phyloP scores from a whole-genome alignment of 2,888 invertebrate species.

The Esperia sulphurella region DNA sequence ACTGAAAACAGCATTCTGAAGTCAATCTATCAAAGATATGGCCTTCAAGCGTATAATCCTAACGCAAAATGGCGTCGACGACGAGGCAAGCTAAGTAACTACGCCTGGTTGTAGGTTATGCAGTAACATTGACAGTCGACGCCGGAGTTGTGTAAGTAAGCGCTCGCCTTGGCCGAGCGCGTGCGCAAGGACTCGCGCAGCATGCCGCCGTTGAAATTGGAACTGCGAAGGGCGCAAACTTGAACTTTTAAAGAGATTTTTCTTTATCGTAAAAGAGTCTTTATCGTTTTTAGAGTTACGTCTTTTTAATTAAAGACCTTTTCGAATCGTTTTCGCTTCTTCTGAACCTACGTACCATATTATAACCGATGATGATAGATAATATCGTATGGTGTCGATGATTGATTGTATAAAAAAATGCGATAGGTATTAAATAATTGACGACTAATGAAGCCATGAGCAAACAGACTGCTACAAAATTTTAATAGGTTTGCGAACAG shows the following conservation, averaged over 20 bases:
- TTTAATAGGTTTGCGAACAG: no score
- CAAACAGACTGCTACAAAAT: no score
- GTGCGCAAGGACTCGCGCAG: conserved; percentile 50
- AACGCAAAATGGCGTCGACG: conserved; percentile 47
- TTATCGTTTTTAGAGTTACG: no score
- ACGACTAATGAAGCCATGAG: no score
- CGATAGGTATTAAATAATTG: no score
- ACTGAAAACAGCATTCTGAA: background rate
- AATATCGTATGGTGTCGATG: no score
- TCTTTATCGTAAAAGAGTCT: no score
- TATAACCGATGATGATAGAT: no score
- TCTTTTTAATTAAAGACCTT: no score
- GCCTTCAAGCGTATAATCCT: conserved; percentile 39
- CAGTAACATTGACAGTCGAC: conserved; percentile 72
- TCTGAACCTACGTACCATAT: no score
- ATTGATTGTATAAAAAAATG: no score
- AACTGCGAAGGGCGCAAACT: conserved; percentile 49
- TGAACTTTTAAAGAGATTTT: conserved; percentile 24
- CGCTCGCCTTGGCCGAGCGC: conserved; percentile 62
- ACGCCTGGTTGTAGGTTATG: conserved; percentile 41
- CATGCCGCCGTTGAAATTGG: conserved; percentile 23
- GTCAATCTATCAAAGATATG: conserved; percentile 7
- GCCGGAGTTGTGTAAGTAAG: conserved; percentile 48
- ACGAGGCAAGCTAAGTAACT: conserved; percentile 3
- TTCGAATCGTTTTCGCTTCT: no score